These are phyloP conservation scores for Adelognathus sp. DNA, from an alignment of 2,888 invertebrate species.

Conservation along the genomic window DNA sequence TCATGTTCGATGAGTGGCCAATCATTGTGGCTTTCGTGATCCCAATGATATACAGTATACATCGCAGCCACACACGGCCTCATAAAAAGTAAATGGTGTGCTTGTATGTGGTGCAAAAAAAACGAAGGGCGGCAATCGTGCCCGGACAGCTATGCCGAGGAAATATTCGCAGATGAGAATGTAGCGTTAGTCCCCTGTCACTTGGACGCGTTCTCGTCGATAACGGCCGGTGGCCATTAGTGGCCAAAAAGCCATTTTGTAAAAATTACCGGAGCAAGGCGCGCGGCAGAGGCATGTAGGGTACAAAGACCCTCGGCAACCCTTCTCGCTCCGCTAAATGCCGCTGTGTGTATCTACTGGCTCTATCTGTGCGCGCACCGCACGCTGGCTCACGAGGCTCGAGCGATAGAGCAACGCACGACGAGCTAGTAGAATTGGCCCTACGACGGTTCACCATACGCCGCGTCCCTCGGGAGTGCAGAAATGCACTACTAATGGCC, in stretches of 20 bases:
- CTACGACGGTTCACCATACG: conserved; percentile 16
- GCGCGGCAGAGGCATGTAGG: conserved; percentile 39
- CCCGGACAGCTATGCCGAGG: background rate
- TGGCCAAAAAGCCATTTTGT: conserved; percentile 68
- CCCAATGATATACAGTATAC: background rate
- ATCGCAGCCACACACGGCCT: background rate
- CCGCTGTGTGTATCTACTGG: conserved; percentile 26
- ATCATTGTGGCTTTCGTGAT: background rate
- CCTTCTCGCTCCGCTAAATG: conserved; percentile 30
- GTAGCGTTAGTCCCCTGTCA: background rate
- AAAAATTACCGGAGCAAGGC: conserved; percentile 71
- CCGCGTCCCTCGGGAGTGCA: conserved; percentile 71
- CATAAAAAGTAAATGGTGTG: background rate
- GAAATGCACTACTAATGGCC: conserved; percentile 77
- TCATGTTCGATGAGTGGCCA: background rate
- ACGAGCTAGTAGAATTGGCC: conserved; percentile 22
- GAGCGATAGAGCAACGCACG: conserved; percentile 12
- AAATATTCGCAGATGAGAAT: conserved; percentile 10
- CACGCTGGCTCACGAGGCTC: conserved; percentile 31
- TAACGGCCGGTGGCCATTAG: conserved; percentile 58
- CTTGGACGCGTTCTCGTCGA: conserved; percentile 40
- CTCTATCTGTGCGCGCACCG: conserved; percentile 29
- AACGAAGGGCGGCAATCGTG: conserved; percentile 28
- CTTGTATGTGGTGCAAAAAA: conserved; percentile 6
- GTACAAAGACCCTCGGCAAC: conserved; percentile 57